These are phyloP conservation scores for Manis crassicaudata DNA, from an alignment of 2,797 vertebrate species.

Conservation along the genomic window DNA sequence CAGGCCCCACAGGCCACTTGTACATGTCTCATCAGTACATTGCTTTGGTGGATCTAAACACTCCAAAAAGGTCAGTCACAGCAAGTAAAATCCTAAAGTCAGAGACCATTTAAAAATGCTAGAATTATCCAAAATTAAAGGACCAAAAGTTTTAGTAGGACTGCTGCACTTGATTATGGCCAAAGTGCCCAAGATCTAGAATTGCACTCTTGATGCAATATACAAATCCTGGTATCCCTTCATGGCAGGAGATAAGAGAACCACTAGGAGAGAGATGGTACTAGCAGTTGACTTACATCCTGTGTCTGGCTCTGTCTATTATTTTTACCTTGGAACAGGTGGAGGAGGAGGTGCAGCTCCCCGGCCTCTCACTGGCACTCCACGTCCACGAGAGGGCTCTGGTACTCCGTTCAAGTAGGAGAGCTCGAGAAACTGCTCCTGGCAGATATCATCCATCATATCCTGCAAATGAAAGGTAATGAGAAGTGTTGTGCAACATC, in stretches of 20 bases:
- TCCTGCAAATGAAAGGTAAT: constrained; percentile 86
- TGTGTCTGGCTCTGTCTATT: not conserved
- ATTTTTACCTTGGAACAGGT: constrained; percentile 91
- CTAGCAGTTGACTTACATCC: not conserved
- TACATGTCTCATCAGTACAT: not conserved
- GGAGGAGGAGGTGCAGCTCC: constrained; percentile 93
- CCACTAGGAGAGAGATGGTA: not conserved
- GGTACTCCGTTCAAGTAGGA: constrained; percentile 96
- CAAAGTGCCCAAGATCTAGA: constrained; percentile 49
- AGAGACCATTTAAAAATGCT: constrained; percentile 4
- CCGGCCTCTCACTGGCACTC: constrained; percentile 92
- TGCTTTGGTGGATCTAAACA: not conserved
- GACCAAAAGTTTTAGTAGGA: constrained; percentile 2
- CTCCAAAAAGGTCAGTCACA: not conserved
- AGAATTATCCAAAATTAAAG: constrained; percentile 27
- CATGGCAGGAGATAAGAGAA: not conserved
- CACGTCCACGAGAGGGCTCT: constrained; percentile 91
- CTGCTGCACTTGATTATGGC: not conserved
- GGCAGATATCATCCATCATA: constrained; percentile 98
- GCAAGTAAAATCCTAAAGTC: constrained; percentile 53
- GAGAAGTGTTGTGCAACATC: not conserved
- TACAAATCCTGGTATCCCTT: not conserved
- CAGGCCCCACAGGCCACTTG: not conserved
- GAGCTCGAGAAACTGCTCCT: constrained; percentile 95
- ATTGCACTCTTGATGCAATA: not conserved